These are phyloP conservation scores for Eudorcas thomsonii DNA, from an alignment of 2,113 vertebrate genomes.

Conservation along the genomic window DNA sequence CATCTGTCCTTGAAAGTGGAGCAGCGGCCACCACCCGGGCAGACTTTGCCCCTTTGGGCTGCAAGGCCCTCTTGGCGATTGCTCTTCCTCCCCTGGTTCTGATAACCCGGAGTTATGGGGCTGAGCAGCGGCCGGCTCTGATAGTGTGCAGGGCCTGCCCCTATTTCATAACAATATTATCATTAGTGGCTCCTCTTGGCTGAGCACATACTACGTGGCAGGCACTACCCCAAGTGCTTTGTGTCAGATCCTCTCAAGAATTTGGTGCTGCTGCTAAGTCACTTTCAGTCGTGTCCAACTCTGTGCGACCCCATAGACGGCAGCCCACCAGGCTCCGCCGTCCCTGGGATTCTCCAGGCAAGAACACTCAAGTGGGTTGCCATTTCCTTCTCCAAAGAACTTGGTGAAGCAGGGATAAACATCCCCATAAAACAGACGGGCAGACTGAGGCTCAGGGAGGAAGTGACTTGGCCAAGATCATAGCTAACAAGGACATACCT, in stretches of 20 bases:
- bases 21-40: not conserved
- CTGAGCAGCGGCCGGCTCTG: not conserved
- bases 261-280: too few relatives aligned
- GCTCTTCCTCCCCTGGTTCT: not conserved
- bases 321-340: too few relatives aligned
- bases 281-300: too few relatives aligned
- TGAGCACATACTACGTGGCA: not conserved
- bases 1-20: not conserved
- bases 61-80: not conserved
- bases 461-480: not conserved
- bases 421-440: not conserved
- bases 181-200: not conserved
- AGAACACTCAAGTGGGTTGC: too few relatives aligned
- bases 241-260: not conserved
- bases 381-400: not conserved
- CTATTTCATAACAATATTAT: not conserved
- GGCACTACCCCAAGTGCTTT: not conserved
- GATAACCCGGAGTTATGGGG: not conserved
- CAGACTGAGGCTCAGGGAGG: not conserved
- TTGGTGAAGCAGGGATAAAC: not conserved
- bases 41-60: not conserved
- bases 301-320: too few relatives aligned
- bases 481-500: not conserved
- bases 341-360: too few relatives aligned
- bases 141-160: fast-evolving